phyloP scores from a whole-genome alignment of 2,113 vertebrate species.

The Nicator chloris region DNA sequence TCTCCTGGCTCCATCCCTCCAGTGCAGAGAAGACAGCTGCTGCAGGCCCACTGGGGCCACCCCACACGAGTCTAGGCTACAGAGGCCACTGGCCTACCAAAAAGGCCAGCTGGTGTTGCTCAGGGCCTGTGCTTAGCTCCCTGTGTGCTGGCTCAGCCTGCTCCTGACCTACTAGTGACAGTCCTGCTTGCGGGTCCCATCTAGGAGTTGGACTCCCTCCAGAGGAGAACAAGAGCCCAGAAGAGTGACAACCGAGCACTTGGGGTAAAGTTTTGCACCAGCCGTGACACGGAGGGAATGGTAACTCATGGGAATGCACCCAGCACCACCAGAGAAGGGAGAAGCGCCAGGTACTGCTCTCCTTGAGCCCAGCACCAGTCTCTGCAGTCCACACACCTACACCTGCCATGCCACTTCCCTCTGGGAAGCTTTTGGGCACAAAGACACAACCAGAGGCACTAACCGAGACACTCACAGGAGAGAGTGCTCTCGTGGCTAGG shows the following conservation, averaged over 20 bases:
- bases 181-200: fast-evolving
- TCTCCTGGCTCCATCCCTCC: neutral
- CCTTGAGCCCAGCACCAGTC: neutral
- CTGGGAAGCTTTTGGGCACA: neutral
- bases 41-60: no score
- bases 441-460: neutral
- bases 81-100: neutral
- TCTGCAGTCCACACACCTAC: neutral
- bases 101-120: neutral
- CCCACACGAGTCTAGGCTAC: fast-evolving
- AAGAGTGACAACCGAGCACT: neutral
- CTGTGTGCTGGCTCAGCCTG: neutral
- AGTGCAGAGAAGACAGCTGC: neutral
- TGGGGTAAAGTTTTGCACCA: neutral
- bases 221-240: neutral
- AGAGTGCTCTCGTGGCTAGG: fast-evolving
- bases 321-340: neutral
- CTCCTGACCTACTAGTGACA: neutral
- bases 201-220: neutral
- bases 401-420: neutral
- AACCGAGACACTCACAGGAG: fast-evolving
- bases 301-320: neutral
- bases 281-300: neutral
- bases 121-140: neutral
- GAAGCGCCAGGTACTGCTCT: fast-evolving